Evolutionary conservation across 2,797 vertebrate genomes (phyloP).

Genomic region (Holocentrus rufus): DNA sequence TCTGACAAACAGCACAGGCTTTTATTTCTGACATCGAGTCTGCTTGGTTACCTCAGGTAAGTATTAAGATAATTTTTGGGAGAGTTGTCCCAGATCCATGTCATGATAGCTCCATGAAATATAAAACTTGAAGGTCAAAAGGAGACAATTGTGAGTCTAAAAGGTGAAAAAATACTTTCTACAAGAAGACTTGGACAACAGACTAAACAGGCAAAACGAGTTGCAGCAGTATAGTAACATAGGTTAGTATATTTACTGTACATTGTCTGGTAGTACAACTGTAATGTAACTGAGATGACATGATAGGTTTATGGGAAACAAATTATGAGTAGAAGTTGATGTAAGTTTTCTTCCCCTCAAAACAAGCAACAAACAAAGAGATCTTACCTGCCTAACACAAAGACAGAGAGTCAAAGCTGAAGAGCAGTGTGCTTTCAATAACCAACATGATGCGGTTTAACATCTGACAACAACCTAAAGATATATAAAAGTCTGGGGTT

Average conservation of each 20-base stretch:
- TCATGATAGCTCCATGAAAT: background rate
- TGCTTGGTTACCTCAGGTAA: background rate
- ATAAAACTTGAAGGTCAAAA: slow-evolving; percentile 16
- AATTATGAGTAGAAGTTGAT: background rate
- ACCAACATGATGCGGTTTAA: slow-evolving; percentile 56
- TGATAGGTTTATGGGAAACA: slow-evolving; percentile 49
- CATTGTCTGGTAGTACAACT: slow-evolving; percentile 39
- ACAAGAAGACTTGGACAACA: background rate
- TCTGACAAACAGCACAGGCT: too few relatives aligned
- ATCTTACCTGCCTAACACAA: slow-evolving; percentile 47
- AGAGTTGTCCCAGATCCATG: slow-evolving; percentile 7
- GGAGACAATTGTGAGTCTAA: slow-evolving; percentile 13
- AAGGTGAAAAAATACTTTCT: slow-evolving; percentile 9
- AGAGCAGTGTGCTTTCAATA: slow-evolving; percentile 63
- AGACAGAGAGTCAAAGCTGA: slow-evolving; percentile 54
- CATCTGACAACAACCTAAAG: slow-evolving; percentile 44
- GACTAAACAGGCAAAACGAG: slow-evolving; percentile 27
- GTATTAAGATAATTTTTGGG: background rate
- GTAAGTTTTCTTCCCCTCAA: slow-evolving; percentile 10
- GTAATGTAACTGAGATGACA: slow-evolving; percentile 52
- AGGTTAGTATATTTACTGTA: slow-evolving; percentile 39
- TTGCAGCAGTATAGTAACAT: slow-evolving; percentile 27
- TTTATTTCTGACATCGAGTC: too few relatives aligned
- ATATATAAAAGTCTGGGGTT: slow-evolving; percentile 35
- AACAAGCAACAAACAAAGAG: slow-evolving; percentile 30